phyloP scores from a whole-genome alignment of 2,113 vertebrate genomes.

The Nycticebus coucang region DNA sequence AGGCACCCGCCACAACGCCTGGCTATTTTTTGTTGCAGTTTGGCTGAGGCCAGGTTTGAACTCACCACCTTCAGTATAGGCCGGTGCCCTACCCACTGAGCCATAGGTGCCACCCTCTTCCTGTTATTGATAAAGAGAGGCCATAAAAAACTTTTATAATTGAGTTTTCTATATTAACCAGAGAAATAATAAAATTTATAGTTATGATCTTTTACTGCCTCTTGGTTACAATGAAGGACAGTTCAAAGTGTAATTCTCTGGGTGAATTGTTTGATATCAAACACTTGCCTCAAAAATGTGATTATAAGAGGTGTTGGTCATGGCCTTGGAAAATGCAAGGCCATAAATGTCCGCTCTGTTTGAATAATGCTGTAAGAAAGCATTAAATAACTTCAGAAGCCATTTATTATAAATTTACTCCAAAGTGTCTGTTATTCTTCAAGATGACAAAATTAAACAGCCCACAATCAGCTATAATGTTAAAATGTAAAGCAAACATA shows the following conservation, averaged over 20 bases:
- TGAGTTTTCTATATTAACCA: conserved; percentile 46
- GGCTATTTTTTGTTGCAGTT: too few relatives aligned
- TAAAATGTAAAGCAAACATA: conserved; percentile 34
- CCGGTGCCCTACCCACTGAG: too few relatives aligned
- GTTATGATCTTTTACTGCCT: conserved; percentile 18
- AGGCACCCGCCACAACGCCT: too few relatives aligned
- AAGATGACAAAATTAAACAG: conserved; percentile 58
- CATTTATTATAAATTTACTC: conserved; percentile 40
- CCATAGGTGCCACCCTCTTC: neutral
- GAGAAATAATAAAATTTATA: neutral
- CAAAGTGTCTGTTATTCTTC: conserved; percentile 30
- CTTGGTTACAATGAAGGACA: conserved; percentile 28
- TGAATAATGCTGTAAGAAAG: conserved; percentile 52
- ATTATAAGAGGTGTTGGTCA: neutral
- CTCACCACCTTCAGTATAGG: too few relatives aligned
- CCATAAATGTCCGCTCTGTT: conserved; percentile 11
- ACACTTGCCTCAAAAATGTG: conserved; percentile 52
- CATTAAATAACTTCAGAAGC: conserved; percentile 37
- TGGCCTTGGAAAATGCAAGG: neutral
- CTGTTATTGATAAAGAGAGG: neutral
- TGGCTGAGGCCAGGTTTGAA: too few relatives aligned
- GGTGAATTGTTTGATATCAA: conserved; percentile 30
- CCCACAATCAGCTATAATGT: neutral
- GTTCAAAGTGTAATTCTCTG: conserved; percentile 33
- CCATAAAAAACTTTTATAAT: conserved; percentile 36